These are phyloP conservation scores for Monoplex corrugatus DNA, from an alignment of 2,888 invertebrate species.

Conservation along the genomic window DNA sequence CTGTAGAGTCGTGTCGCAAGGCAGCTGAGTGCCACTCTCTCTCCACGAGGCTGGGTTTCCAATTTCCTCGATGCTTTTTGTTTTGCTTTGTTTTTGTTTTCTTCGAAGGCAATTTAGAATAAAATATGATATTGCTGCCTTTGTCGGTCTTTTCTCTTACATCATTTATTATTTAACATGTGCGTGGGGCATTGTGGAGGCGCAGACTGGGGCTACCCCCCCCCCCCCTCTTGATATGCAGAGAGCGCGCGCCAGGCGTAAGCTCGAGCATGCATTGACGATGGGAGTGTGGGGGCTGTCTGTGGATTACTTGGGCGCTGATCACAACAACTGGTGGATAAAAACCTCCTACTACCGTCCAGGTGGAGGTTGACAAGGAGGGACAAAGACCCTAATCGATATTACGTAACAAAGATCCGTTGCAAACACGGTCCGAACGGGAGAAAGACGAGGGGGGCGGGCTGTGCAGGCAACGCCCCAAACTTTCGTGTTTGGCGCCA, in stretches of 20 bases:
- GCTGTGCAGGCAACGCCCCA: conserved; percentile 41
- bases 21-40: not conserved
- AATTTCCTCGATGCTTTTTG: not conserved
- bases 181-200: not conserved
- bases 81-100: not conserved
- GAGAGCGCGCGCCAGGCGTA: not conserved
- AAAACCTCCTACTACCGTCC: not conserved
- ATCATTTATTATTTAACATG: conserved; percentile 46
- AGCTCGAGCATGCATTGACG: not conserved
- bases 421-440: not conserved
- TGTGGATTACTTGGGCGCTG: not conserved
- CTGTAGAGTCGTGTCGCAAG: too few relatives aligned
- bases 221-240: conserved; percentile 14
- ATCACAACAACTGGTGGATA: conserved; percentile 1
- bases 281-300: not conserved
- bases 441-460: conserved; percentile 32
- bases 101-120: conserved; percentile 21
- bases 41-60: not conserved
- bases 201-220: not conserved
- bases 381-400: conserved; percentile 16
- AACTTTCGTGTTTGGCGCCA: conserved; percentile 44
- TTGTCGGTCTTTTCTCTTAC: conserved; percentile 27
- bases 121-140: conserved; percentile 28
- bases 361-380: conserved; percentile 21
- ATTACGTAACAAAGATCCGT: conserved; percentile 12